Evolutionary conservation across 2,888 invertebrate species (phyloP).

Genomic region (Mactromeris polynyma): DNA sequence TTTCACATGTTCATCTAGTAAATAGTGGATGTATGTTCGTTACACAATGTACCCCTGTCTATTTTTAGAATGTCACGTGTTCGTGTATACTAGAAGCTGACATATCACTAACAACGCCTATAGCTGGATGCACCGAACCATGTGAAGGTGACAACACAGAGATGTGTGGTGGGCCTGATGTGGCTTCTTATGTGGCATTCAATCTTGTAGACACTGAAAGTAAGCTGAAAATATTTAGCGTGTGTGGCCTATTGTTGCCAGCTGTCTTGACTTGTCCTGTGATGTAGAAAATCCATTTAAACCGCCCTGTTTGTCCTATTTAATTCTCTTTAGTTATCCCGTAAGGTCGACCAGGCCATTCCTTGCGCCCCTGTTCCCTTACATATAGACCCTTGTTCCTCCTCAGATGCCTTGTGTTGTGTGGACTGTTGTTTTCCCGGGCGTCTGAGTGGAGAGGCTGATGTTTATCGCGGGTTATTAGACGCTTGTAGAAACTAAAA

Average conservation of each 20-base stretch:
- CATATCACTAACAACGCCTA: neutral
- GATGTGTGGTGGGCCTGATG: constrained; percentile 45
- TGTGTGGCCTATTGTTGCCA: too few relatives aligned
- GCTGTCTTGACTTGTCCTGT: too few relatives aligned
- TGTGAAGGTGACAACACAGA: constrained; percentile 39
- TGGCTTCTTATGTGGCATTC: constrained; percentile 27
- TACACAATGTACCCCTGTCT: neutral
- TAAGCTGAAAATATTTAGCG: constrained; percentile 28
- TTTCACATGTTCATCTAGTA: neutral
- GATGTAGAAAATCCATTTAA: too few relatives aligned
- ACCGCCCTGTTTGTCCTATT: neutral
- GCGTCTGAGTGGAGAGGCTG: too few relatives aligned
- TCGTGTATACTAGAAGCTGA: constrained; percentile 25
- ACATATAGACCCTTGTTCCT: too few relatives aligned
- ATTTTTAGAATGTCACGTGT: constrained; percentile 30
- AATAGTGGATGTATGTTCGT: neutral
- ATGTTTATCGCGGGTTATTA: too few relatives aligned
- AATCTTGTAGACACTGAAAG: constrained; percentile 45
- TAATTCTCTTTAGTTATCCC: too few relatives aligned
- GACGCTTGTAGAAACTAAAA: too few relatives aligned
- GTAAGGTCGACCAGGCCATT: too few relatives aligned
- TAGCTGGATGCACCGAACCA: constrained; percentile 32
- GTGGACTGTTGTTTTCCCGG: too few relatives aligned
- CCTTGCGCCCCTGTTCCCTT: too few relatives aligned
- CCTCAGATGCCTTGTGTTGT: too few relatives aligned